Conservation (phyloP, 2,888 invertebrate genomes). For the Heliconius hortense region DNA sequence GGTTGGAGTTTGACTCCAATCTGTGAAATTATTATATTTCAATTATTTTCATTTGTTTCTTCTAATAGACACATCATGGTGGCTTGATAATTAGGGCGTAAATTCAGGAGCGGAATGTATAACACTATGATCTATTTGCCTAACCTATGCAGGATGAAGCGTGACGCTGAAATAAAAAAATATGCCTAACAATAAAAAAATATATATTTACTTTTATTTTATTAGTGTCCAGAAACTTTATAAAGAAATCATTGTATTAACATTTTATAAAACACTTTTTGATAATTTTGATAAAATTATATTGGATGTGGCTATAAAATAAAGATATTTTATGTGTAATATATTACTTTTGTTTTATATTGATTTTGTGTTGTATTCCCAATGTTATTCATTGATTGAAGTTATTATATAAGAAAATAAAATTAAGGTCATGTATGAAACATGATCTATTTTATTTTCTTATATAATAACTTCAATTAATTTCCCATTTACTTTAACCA, state of each 20-base stretch:
- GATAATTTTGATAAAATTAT: not conserved
- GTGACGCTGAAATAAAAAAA: too few relatives aligned
- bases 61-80: not conserved
- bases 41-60: not conserved
- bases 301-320: not conserved
- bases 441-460: too few relatives aligned
- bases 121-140: too few relatives aligned
- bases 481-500: too few relatives aligned
- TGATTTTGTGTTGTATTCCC: not conserved
- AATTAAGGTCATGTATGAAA: too few relatives aligned
- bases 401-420: too few relatives aligned
- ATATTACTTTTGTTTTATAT: not conserved
- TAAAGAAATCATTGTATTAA: not conserved
- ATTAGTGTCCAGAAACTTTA: not conserved
- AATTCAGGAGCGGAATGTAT: too few relatives aligned
- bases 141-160: too few relatives aligned
- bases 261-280: too few relatives aligned
- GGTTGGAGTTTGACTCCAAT: not conserved
- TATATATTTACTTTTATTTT: conserved; percentile 8
- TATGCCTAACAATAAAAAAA: too few relatives aligned
- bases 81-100: too few relatives aligned
- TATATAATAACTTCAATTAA: too few relatives aligned
- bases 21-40: not conserved
- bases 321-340: not conserved
- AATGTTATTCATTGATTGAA: not conserved